Base-by-base conservation (phyloP, 2,888 invertebrate species). In the Elysia crispata region DNA sequence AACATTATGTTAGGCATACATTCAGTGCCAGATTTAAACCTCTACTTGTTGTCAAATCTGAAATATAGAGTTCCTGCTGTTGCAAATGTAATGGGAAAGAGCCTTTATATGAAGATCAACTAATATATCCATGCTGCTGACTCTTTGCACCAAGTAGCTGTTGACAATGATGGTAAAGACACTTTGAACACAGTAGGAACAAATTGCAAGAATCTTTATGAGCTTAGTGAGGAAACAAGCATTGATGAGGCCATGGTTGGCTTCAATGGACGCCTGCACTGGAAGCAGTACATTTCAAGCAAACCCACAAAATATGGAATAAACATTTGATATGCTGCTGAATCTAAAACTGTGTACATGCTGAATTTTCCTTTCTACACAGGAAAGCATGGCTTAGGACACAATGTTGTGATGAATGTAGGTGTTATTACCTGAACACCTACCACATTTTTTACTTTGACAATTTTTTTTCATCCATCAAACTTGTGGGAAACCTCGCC, bases 291-390 rank as follows among this genome's bases (percentile, higher is more conserved):
- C 6, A 60, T 75, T n/a, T 60, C 60, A 1, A 75, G 30, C 60
- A 75, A 75, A 25, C 75, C 60, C 18, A 60, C 75, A 75, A 75
- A 75, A 75, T 75, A 33, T 25, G 75, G 75, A 5, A 75, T 75
- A 1, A 75, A 75, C 20, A 33, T 75, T 57, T 75, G 75, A 57
- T 57, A 30, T 33, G 62, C n/a, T 11, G 57, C 60, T 15, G 75
- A 75, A 20, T 54, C 75, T 6, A 60, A 62, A n/a, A 75, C 57
- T 31, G 75, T 50, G 18, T 75, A 60, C 41, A 23, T 57, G 28
- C 75, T 75, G 11, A 62, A 75, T 50, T 75, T 75, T 30, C 0
- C 20, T 3, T 23, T 75, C 23, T 75, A 57, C 30, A 75, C 75
- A 57, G 75, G 75, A 18, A 75, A 75, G 33, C 57, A 41, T 41